Evolutionary conservation across 2,888 invertebrate genomes (phyloP).

Genomic region (Loripinus fragilis): DNA sequence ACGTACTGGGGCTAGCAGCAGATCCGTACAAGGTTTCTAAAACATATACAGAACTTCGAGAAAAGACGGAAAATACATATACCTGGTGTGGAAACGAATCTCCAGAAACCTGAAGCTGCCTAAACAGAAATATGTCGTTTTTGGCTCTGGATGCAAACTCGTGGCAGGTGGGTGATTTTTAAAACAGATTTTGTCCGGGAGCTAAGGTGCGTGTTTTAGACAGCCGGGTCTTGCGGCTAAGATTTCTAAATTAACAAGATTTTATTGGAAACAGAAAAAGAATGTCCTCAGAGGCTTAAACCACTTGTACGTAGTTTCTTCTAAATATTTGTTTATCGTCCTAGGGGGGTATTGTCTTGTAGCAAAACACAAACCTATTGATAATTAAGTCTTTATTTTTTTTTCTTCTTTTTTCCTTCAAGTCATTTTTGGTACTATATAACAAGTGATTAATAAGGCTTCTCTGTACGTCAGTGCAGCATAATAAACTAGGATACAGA

Average conservation of each 20-base stretch:
- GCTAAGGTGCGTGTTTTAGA: constrained; percentile 26
- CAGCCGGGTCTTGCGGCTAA: constrained; percentile 24
- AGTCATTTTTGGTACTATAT: constrained; percentile 18
- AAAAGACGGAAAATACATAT: not conserved
- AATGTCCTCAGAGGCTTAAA: constrained; percentile 11
- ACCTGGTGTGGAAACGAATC: not conserved
- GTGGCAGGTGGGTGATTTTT: constrained; percentile 74
- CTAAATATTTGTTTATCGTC: constrained; percentile 23
- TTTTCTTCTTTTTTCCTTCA: constrained; percentile 10
- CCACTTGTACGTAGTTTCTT: constrained; percentile 13
- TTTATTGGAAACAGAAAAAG: constrained; percentile 21
- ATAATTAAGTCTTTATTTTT: constrained; percentile 19
- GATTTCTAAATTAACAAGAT: constrained; percentile 22
- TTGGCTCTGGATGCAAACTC: constrained; percentile 75
- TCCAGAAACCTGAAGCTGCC: not conserved
- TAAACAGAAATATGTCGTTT: constrained; percentile 68
- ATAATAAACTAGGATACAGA: no score
- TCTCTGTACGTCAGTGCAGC: not conserved
- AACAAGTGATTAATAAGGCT: constrained; percentile 14
- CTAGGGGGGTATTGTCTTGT: constrained; percentile 19
- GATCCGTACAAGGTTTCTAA: not conserved
- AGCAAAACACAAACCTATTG: constrained; percentile 20
- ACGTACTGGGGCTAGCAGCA: not conserved
- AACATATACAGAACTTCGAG: not conserved
- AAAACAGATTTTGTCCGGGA: constrained; percentile 3